Base-by-base conservation (phyloP, 2,888 invertebrate species). In the Heliconius charithonia region DNA sequence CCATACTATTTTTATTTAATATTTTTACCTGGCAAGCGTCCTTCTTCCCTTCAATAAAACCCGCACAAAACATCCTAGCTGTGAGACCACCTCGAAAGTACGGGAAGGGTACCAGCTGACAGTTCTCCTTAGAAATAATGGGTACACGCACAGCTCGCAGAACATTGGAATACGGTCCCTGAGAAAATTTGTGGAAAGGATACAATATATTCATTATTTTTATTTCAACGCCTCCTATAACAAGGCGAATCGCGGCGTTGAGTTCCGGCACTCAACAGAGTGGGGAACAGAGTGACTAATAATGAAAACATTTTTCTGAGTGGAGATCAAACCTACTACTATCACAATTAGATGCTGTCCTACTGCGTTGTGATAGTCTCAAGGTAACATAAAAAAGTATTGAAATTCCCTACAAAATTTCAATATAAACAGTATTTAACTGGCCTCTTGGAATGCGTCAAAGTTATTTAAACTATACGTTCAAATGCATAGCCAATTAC, bases 11-110 rank as follows among this genome's bases (percentile, higher is more conserved):
- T 51, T 7, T 22, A 51, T 1, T 22, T 3, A 3, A 51, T 51
- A 7, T 7, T 2, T 51, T 51, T 86, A 95, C 94, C 91, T 95
- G 94, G 80, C 94, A 95, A 77, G 94, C 94, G 82, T 95, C 94
- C 76, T 91, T 93, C 70, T 89, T 90, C 0, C 92, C 93, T 80
- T 94, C 92, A 0, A 86, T 70, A 79, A 86, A 94, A 0, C 94
- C 94, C n/a, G 94, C 94, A 77, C 94, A 95, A 85, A 95, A 95
- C 94, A 95, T 95, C 59, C 93, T 90, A 0, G 91, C 13, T 2
- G 94, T 94, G 2, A 95, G 83, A 19, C 85, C 86, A 0, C 93
- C 93, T 81, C 91, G 87, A 69, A 93, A 94, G 83, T 92, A 94
- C 0, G 94, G 94, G 83, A 90, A 94, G 0, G 91, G 91, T 0